Evolutionary conservation across 2,113 vertebrate species (phyloP), one percentile per base, ranked within the genome.

Genomic region (Menidia beryllina): DNA sequence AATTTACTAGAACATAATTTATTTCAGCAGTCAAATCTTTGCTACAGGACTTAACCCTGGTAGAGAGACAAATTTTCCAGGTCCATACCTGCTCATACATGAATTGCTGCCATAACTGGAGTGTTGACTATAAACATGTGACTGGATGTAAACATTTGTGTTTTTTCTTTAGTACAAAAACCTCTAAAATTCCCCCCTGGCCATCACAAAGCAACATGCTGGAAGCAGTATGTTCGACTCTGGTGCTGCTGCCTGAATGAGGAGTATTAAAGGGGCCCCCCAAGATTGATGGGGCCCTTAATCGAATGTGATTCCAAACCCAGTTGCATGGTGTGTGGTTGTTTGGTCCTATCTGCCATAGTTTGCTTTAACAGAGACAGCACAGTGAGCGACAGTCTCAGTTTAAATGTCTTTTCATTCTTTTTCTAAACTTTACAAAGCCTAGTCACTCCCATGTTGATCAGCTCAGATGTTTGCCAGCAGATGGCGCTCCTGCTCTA

Each of bases 401-500:
- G 39, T 47, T 11, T 11, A n/a, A n/a, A 45, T n/a, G 41, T 24
- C 21, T 12, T 47, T 47, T 61, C 41, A 61, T 26, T 30, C 12
- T 20, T 21, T 23, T 24, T 17, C 7, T 17, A 39, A 17, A 23
- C 3, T 17, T 2, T 7, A 27, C 5, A 49, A 41, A 45, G 24
- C 47, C 12, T 25, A 13, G 7, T 8, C 24, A 45, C 38, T 14
- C 34, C 1, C 15, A 21, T 3, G 43, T 43, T 21, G 6, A 10
- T 15, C 0, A 5, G 0, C 1, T 54, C 23, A 39, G 25, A 5
- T 62, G 15, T 51, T 66, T 20, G 68, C 83, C 92, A 85, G 57
- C 68, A 92, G 92, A 47, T 89, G 92, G 23, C 89, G 91, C 87
- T 85, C 55, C 80, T 83, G 76, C 62, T 74, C 84, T 73, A 78